These are phyloP conservation scores for Fragum fragum DNA, from an alignment of 2,888 invertebrate species.

Conservation along the genomic window DNA sequence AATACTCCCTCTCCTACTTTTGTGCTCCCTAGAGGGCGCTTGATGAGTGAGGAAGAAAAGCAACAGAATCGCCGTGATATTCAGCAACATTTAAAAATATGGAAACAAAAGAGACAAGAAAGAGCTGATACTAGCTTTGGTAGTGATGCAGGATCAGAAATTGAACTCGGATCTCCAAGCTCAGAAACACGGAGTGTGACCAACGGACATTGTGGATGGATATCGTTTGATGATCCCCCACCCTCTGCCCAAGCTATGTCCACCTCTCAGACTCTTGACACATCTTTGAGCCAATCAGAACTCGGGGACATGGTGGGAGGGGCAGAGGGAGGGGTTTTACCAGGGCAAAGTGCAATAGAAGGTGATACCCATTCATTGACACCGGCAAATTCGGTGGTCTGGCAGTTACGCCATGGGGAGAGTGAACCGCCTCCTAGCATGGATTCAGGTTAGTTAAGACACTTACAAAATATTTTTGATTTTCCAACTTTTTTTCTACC, in stretches of 20 bases:
- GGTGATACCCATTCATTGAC: conserved; percentile 40
- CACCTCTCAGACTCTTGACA: conserved; percentile 23
- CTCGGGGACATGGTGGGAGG: conserved; percentile 30
- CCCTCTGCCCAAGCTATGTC: conserved; percentile 30
- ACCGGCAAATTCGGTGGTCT: conserved; percentile 66
- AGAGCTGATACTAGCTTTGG: conserved; percentile 69
- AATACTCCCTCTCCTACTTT: conserved; percentile 74
- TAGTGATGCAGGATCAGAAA: conserved; percentile 54
- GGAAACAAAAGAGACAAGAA: conserved; percentile 81
- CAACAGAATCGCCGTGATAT: conserved; percentile 82
- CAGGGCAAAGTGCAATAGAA: conserved; percentile 64
- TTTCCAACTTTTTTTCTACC: no score
- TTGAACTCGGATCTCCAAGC: conserved; percentile 57
- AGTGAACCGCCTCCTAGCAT: conserved; percentile 48
- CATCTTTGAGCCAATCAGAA: conserved; percentile 26
- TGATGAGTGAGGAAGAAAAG: conserved; percentile 81
- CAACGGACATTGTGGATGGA: conserved; percentile 60
- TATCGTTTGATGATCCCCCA: conserved; percentile 61
- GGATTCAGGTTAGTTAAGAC: conserved; percentile 61
- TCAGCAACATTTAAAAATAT: conserved; percentile 82
- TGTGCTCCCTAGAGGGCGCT: conserved; percentile 73
- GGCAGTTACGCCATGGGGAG: conserved; percentile 70
- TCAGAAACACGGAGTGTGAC: conserved; percentile 63
- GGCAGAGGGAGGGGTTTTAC: conserved; percentile 47
- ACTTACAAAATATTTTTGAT: no score